phyloP scores from a whole-genome alignment of 1,140 invertebrate genomes.

The Sinonovacula constricta region DNA sequence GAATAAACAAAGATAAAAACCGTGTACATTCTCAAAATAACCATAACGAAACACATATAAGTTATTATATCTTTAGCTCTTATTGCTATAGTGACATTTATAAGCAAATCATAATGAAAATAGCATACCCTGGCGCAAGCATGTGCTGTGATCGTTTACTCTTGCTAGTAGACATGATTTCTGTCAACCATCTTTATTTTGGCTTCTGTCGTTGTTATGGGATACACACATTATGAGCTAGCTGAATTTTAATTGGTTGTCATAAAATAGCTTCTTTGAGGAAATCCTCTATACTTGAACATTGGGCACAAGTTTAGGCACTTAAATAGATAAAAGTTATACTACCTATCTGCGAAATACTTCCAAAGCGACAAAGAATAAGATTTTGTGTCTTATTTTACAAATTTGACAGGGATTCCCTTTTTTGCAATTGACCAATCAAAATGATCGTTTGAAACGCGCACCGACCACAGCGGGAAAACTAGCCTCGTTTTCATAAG shows the following conservation, averaged over 20 bases:
- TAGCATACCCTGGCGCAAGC: slow-evolving; percentile 36
- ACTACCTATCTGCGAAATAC: too few species aligned
- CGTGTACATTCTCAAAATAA: too few species aligned
- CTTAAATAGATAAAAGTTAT: too few species aligned
- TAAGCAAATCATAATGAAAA: too few species aligned
- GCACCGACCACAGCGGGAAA: slow-evolving; percentile 29
- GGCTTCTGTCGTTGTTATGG: slow-evolving; percentile 34
- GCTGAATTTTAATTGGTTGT: neutral
- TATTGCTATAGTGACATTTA: too few species aligned
- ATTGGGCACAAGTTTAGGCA: too few species aligned
- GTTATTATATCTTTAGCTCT: too few species aligned
- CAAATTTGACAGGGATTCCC: neutral
- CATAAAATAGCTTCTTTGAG: neutral
- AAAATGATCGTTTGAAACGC: slow-evolving; percentile 11
- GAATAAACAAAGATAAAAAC: too few species aligned
- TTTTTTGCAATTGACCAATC: slow-evolving; percentile 21
- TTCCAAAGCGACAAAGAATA: too few species aligned
- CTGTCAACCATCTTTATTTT: slow-evolving; percentile 44
- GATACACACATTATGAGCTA: neutral
- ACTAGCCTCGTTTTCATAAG: slow-evolving; percentile 70
- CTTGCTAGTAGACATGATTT: slow-evolving; percentile 38
- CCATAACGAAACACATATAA: too few species aligned
- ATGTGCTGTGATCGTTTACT: slow-evolving; percentile 34
- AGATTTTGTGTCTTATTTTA: too few species aligned
- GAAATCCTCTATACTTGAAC: too few species aligned